Evolutionary conservation across 2,113 vertebrate genomes (phyloP), one percentile per base, ranked within the genome.

Genomic region (Mohoua ochrocephala): DNA sequence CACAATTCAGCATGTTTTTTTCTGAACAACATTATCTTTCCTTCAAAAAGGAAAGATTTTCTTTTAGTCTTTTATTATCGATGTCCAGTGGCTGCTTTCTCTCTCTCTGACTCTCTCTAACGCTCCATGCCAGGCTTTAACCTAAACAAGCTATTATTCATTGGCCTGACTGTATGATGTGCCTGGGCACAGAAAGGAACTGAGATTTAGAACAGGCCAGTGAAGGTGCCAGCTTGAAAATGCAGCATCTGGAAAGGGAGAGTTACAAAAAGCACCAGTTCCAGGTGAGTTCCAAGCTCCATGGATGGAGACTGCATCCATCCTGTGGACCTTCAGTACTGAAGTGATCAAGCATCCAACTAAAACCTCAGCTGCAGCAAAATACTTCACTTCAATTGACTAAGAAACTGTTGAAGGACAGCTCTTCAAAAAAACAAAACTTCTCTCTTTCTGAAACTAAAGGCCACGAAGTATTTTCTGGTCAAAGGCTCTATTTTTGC

Each of bases 401-500:
- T 52, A 56, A 74, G 54, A 57, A 95, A 67, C 9, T 54, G 35
- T 24, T 87, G 45, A 91, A 50, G 61, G 68, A 91, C 80, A 69
- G 33, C 14, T 84, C 16, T 56, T 28, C 18, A 78, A 37, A 26
- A 26, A 53, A 73, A 19, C 54, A 79, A 45, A 50, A n/a, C 21
- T 19, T 21, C 52, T 47, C 60, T 73, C 67, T 42, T 57, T 23
- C 60, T 79, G 69, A 71, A 84, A 75, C 41, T 83, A 31, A 95
- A 94, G 82, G 47, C 50, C 88, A 77, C 15, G 15, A 88, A 63
- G 60, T 84, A 60, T 84, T 87, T 91, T 89, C 49, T 90, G 41
- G 44, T 87, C 73, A 87, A 84, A 91, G 44, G 49, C 23, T 95
- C 83, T 81, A 92, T 83, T 93, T 95, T 86, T 84, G 88, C 57